Evolutionary conservation across 2,888 invertebrate genomes (phyloP).

Genomic region (Corbicula japonica): DNA sequence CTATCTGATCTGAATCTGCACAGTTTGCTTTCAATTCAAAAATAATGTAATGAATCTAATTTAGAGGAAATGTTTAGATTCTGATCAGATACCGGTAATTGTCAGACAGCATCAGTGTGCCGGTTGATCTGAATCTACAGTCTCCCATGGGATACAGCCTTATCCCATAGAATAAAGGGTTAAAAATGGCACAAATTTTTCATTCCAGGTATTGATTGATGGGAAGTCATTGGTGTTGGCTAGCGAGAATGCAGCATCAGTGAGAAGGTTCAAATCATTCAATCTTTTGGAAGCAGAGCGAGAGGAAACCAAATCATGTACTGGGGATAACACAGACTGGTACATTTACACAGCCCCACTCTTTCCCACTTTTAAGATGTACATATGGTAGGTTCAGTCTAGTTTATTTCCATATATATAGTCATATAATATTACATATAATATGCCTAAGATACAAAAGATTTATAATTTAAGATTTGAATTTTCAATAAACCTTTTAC

Average conservation of each 20-base stretch:
- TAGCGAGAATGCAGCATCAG: conserved; percentile 71
- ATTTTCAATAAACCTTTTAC: too few relatives aligned
- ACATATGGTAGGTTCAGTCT: conserved; percentile 68
- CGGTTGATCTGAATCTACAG: too few relatives aligned
- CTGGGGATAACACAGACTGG: conserved; percentile 70
- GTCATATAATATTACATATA: too few relatives aligned
- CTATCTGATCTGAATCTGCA: too few relatives aligned
- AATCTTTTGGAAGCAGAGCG: conserved; percentile 71
- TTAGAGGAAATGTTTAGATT: too few relatives aligned
- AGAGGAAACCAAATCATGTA: conserved; percentile 22
- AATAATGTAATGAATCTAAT: too few relatives aligned
- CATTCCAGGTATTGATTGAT: conserved; percentile 70
- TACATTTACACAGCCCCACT: conserved; percentile 68
- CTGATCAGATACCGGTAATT: too few relatives aligned
- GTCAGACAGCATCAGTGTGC: too few relatives aligned
- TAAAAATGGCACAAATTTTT: not conserved
- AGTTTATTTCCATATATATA: too few relatives aligned
- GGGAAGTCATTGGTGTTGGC: conserved; percentile 67
- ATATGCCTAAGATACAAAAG: too few relatives aligned
- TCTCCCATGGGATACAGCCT: not conserved
- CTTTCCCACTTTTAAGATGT: conserved; percentile 70
- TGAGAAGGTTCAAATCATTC: conserved; percentile 77
- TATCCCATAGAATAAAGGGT: not conserved
- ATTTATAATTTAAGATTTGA: too few relatives aligned
- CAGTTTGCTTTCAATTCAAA: too few relatives aligned